These are phyloP conservation scores for Diglossa brunneiventris DNA, from an alignment of 2,113 vertebrate genomes.

Conservation along the genomic window DNA sequence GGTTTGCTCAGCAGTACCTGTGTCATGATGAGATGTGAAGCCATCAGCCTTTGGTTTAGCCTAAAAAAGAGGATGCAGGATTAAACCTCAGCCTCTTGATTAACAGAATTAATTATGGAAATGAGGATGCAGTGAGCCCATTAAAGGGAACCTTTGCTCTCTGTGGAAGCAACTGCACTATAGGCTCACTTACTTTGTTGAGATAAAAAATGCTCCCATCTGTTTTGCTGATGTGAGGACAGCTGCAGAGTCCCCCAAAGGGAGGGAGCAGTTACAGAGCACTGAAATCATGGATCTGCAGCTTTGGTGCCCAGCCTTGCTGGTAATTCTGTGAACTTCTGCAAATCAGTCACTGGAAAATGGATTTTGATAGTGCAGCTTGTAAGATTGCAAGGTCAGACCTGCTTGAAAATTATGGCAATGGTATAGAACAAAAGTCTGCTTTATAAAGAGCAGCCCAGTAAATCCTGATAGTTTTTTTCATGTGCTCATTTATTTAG, in stretches of 20 bases:
- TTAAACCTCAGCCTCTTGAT: conserved; percentile 16
- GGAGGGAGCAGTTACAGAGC: not conserved
- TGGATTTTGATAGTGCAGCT: not conserved
- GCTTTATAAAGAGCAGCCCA: not conserved
- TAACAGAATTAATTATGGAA: conserved; percentile 28
- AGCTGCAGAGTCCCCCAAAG: not conserved
- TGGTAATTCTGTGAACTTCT: not conserved
- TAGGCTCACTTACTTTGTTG: not conserved
- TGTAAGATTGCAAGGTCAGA: not conserved
- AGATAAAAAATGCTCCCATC: conserved; percentile 10
- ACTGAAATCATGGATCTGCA: not conserved
- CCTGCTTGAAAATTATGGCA: not conserved
- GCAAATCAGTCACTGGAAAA: not conserved
- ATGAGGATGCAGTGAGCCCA: not conserved
- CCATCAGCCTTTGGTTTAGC: not conserved
- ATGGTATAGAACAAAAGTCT: not conserved
- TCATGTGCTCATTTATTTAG: not conserved
- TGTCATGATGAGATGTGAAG: not conserved
- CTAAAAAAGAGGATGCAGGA: not conserved
- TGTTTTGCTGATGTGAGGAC: conserved; percentile 16
- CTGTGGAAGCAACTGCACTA: not conserved
- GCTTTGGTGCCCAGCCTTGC: not conserved
- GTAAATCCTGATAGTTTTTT: not conserved
- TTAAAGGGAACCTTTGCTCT: conserved; percentile 30
- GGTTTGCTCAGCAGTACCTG: not conserved